phyloP scores from a whole-genome alignment of 2,888 invertebrate species.

The Ctenicera cuprea region DNA sequence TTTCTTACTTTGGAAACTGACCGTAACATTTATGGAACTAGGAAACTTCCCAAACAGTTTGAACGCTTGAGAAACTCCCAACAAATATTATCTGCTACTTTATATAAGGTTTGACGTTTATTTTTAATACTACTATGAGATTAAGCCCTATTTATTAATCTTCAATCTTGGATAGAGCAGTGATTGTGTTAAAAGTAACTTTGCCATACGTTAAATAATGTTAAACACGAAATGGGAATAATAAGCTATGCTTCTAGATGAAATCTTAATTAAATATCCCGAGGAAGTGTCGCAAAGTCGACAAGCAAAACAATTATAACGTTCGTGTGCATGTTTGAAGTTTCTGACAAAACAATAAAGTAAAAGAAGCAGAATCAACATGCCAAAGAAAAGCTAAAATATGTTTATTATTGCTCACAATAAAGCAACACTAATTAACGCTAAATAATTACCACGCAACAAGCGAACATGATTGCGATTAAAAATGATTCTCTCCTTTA shows the following conservation, averaged over 20 bases:
- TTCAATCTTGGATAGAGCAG: neutral
- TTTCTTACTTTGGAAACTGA: conserved; percentile 58
- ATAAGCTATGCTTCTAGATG: neutral
- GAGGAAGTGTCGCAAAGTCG: conserved; percentile 5
- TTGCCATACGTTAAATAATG: neutral
- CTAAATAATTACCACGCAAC: neutral
- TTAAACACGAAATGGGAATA: neutral
- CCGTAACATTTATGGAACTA: conserved; percentile 63
- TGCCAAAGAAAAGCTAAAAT: neutral
- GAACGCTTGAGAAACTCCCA: conserved; percentile 48
- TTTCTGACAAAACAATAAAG: conserved; percentile 3
- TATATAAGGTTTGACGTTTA: conserved; percentile 43
- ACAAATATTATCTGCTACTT: conserved; percentile 52
- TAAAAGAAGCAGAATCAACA: neutral
- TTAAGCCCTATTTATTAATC: neutral
- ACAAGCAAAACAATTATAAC: conserved; percentile 15
- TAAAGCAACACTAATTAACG: conserved; percentile 17
- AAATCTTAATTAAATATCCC: conserved; percentile 11
- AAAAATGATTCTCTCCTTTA: conserved; percentile 9
- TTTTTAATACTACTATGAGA: conserved; percentile 30
- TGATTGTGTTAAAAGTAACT: neutral
- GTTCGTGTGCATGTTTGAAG: neutral
- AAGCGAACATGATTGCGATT: neutral
- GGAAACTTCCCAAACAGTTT: conserved; percentile 52
- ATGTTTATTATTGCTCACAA: conserved; percentile 12